phyloP scores from a whole-genome alignment of 2,797 vertebrate species.

The Argyrosomus regius region DNA sequence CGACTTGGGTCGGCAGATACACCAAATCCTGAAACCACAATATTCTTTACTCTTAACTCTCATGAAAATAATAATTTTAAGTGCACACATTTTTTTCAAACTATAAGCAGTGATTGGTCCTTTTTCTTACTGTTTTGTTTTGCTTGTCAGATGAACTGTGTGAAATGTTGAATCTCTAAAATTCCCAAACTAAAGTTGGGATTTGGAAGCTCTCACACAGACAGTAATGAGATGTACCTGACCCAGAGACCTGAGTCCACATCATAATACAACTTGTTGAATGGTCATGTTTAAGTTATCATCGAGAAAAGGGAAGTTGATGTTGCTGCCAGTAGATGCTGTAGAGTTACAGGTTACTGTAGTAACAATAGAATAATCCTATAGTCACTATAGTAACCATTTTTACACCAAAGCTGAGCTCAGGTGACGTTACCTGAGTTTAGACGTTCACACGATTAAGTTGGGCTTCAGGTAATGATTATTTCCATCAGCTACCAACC shows the following conservation, averaged over 20 bases:
- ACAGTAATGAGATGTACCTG: background rate
- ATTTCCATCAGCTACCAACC: background rate
- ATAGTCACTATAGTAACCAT: background rate
- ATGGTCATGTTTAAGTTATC: background rate
- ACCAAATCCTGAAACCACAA: background rate
- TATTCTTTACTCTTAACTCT: background rate
- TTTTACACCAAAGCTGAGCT: background rate
- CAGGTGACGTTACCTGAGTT: background rate
- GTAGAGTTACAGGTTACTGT: background rate
- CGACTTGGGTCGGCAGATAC: background rate
- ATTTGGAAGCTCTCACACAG: background rate
- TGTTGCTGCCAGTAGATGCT: background rate
- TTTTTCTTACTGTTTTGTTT: background rate
- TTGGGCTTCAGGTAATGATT: background rate
- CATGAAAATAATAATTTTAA: background rate
- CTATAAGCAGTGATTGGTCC: background rate
- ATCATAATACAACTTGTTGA: background rate
- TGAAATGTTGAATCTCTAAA: background rate
- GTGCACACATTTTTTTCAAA: background rate
- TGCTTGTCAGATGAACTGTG: background rate
- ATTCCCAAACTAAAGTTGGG: background rate
- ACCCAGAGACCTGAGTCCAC: background rate
- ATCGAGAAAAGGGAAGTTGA: background rate
- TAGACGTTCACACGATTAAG: background rate
- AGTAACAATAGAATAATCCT: background rate